Percentiles rank a stretch among this genome's conserved stretches.
These are phyloP conservation scores for Vollenhovia emeryi DNA, from an alignment of 1,140 invertebrate species.

Conservation along the genomic window DNA sequence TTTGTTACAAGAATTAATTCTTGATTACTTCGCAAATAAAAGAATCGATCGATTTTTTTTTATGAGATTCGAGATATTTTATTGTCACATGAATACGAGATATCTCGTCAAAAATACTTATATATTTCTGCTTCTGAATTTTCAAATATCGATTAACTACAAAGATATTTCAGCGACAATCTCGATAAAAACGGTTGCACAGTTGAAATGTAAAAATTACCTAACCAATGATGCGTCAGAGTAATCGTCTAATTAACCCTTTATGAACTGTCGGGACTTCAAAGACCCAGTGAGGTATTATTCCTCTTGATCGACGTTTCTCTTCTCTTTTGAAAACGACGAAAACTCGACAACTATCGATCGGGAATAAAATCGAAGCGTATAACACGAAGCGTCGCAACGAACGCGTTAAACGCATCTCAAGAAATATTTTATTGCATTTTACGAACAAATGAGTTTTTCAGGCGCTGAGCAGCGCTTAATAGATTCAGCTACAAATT, in stretches of 20 bases:
- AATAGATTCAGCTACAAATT: not conserved
- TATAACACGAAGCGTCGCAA: too few species aligned
- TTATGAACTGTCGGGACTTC: not conserved
- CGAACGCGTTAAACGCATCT: not conserved
- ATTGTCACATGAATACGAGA: not conserved
- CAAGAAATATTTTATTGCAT: not conserved
- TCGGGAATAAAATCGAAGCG: not conserved
- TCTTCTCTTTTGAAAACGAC: not conserved
- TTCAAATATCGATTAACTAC: not conserved
- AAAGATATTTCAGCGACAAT: not conserved
- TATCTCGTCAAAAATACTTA: not conserved
- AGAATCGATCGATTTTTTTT: not conserved
- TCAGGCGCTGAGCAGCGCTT: not conserved
- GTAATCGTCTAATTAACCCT: not conserved
- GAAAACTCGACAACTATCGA: not conserved
- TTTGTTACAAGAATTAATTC: not conserved
- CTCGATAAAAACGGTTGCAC: not conserved
- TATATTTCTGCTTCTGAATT: not conserved
- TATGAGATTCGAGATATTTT: not conserved
- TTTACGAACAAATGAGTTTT: not conserved
- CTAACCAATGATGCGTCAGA: not conserved
- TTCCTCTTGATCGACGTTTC: not conserved
- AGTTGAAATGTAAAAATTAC: not conserved
- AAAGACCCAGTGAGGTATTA: not conserved
- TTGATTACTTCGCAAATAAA: not conserved